Percentiles rank a stretch among this genome's conserved stretches.
Evolutionary conservation across 2,797 vertebrate genomes (phyloP).

Genomic region (Austrolebias charrua): DNA sequence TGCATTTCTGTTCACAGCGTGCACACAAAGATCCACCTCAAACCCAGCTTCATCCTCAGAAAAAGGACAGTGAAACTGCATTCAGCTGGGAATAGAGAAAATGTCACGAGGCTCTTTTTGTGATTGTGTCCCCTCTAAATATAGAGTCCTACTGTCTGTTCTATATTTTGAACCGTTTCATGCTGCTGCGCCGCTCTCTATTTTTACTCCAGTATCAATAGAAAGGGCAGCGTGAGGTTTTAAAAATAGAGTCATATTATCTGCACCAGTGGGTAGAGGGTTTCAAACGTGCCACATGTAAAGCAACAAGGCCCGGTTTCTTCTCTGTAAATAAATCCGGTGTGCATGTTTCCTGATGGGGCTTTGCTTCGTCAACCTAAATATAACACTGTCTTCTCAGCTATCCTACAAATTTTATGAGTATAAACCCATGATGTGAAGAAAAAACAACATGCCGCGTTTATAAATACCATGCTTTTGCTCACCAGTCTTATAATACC

Average conservation of each 20-base stretch:
- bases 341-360: conserved; percentile 25
- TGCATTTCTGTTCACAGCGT: neutral
- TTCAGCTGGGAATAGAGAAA: conserved; percentile 57
- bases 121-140: conserved; percentile 69
- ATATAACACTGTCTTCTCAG: conserved; percentile 8
- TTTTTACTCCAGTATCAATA: conserved; percentile 72
- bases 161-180: conserved; percentile 66
- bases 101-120: conserved; percentile 63
- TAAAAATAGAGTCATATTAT: conserved; percentile 65
- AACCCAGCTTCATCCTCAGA: conserved; percentile 21
- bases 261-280: conserved; percentile 41
- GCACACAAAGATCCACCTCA: neutral
- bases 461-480: neutral
- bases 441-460: neutral
- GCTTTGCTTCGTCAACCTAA: conserved; percentile 3
- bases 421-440: neutral
- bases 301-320: conserved; percentile 42
- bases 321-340: conserved; percentile 38
- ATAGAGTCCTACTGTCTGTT: conserved; percentile 67
- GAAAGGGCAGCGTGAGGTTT: conserved; percentile 46
- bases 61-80: conserved; percentile 52
- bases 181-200: conserved; percentile 53
- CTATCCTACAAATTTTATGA: conserved; percentile 14
- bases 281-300: conserved; percentile 47
- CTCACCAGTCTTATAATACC: neutral